Evolutionary conservation across 2,888 invertebrate species (phyloP).

Genomic region (Autographa pulchrina): DNA sequence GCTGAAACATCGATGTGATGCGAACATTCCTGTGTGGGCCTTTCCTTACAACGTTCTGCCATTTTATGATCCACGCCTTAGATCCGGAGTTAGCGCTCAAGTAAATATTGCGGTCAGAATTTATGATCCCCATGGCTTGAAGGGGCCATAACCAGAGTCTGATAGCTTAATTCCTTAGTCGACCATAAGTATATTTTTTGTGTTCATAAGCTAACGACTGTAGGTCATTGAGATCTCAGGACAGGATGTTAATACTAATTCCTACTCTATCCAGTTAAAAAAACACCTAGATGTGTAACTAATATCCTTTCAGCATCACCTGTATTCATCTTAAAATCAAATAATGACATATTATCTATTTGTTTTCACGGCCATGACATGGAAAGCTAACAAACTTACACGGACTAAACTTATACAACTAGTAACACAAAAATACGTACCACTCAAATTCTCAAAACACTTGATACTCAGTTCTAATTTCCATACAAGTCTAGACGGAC

Average conservation of each 20-base stretch:
- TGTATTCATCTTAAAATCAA: no score
- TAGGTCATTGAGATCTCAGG: no score
- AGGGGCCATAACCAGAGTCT: no score
- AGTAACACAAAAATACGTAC: neutral
- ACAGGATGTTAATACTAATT: no score
- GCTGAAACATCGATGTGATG: conserved; percentile 26
- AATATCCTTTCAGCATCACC: no score
- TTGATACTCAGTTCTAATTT: neutral
- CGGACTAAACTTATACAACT: neutral
- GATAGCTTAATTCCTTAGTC: no score
- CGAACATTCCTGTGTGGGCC: conserved; percentile 20
- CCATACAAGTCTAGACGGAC: neutral
- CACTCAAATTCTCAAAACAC: neutral
- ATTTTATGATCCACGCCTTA: conserved; percentile 26
- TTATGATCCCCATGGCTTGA: no score
- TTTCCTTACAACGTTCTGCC: conserved; percentile 30
- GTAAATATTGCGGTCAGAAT: neutral
- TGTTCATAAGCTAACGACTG: no score
- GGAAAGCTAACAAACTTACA: neutral
- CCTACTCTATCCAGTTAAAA: no score
- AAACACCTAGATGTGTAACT: no score
- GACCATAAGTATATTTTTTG: no score
- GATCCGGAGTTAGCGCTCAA: conserved; percentile 22
- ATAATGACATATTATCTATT: no score
- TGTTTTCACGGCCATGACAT: neutral